Evolutionary conservation across 2,888 invertebrate genomes (phyloP).

Genomic region (Hypselothyrea guttata): DNA sequence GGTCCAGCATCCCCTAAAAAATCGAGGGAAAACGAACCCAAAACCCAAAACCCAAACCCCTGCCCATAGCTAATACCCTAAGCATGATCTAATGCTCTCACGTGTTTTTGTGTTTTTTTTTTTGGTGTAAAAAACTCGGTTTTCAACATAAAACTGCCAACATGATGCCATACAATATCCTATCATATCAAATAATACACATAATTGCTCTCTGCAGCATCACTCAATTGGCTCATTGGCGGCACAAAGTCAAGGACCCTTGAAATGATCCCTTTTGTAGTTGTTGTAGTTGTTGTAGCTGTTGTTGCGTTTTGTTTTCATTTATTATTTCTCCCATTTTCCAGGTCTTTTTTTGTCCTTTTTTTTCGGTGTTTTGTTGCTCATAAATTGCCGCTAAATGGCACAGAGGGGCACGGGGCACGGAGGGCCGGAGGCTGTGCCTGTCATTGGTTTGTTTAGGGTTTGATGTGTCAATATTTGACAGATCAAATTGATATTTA

Average conservation of each 20-base stretch:
- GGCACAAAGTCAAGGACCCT: constrained; percentile 80
- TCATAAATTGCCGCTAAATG: constrained; percentile 76
- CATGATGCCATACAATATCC: constrained; percentile 73
- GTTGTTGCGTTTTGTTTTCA: constrained; percentile 50
- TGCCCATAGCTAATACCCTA: constrained; percentile 46
- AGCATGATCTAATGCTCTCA: constrained; percentile 47
- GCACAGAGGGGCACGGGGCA: constrained; percentile 28
- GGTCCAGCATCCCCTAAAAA: constrained; percentile 66
- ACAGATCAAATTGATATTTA: constrained; percentile 79
- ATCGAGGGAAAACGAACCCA: neutral
- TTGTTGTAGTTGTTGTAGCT: constrained; percentile 16
- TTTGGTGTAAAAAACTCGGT: constrained; percentile 78
- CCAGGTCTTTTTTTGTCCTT: constrained; percentile 42
- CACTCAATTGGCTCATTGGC: constrained; percentile 58
- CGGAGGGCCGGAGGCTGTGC: constrained; percentile 50
- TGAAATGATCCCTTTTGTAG: constrained; percentile 76
- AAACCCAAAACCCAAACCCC: constrained; percentile 15
- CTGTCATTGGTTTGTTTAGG: constrained; percentile 81
- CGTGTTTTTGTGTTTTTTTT: constrained; percentile 41
- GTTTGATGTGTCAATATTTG: constrained; percentile 81
- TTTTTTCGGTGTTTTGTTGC: constrained; percentile 72
- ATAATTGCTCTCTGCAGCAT: constrained; percentile 52
- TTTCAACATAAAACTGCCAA: constrained; percentile 80
- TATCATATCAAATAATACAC: constrained; percentile 41
- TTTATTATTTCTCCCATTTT: constrained; percentile 73